Percentiles rank a stretch among this genome's conserved stretches.
phyloP scores from a whole-genome alignment of 2,113 vertebrate species.

The Poeciliopsis prolifica region DNA sequence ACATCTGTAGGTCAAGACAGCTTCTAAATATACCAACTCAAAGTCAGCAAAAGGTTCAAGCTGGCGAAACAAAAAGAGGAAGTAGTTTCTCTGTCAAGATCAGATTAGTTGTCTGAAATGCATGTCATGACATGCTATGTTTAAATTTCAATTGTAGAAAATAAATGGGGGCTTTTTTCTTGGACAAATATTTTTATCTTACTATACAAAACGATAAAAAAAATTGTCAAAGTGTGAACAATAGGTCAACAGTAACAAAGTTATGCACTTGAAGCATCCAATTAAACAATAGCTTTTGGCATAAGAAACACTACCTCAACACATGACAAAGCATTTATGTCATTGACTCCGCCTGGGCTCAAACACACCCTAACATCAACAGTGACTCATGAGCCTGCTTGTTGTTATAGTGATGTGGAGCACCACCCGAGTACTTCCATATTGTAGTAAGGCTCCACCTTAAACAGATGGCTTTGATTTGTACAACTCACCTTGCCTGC shows the following conservation, averaged over 20 bases:
- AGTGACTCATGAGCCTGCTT: conserved; percentile 47
- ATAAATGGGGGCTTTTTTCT: conserved; percentile 25
- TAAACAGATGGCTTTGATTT: conserved; percentile 9
- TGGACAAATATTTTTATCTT: conserved; percentile 25
- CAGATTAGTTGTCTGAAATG: conserved; percentile 1
- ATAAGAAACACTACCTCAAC: background rate
- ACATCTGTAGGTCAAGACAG: background rate
- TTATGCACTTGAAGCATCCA: conserved; percentile 16
- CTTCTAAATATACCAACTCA: background rate
- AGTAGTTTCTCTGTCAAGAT: conserved; percentile 8
- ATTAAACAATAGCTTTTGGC: conserved; percentile 1
- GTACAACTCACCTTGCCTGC: background rate
- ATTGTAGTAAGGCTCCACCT: conserved; percentile 29
- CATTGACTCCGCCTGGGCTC: background rate
- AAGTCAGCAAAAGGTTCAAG: conserved; percentile 2
- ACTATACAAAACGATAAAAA: conserved; percentile 16
- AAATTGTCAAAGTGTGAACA: conserved; percentile 3
- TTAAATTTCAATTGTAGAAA: conserved; percentile 5
- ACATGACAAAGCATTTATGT: conserved; percentile 3
- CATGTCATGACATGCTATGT: conserved; percentile 1
- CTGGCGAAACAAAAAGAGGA: conserved; percentile 6
- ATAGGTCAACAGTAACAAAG: background rate
- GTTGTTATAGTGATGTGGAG: conserved; percentile 35
- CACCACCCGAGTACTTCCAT: conserved; percentile 31
- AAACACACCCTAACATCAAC: conserved; percentile 49